Conservation (phyloP, 2,797 vertebrate species). For the Fringilla coelebs region DNA sequence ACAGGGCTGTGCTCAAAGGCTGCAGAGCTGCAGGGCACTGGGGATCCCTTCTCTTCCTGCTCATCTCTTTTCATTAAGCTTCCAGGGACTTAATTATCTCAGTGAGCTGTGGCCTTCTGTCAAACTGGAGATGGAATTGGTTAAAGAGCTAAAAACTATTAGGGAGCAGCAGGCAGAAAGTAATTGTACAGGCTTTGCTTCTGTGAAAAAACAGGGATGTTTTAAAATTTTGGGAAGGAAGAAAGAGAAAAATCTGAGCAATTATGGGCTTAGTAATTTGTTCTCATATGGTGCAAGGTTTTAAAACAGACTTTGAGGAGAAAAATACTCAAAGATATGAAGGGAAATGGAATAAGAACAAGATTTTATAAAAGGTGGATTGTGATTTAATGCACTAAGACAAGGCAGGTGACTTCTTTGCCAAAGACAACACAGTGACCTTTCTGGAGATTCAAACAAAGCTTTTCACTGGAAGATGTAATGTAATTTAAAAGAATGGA, state of each 20-base stretch:
- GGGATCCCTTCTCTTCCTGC: neutral
- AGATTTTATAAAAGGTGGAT: neutral
- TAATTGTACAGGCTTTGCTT: neutral
- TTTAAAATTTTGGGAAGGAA: neutral
- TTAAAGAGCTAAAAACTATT: conserved; percentile 14
- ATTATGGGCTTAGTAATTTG: neutral
- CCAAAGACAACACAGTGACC: neutral
- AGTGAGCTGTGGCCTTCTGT: neutral
- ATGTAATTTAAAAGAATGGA: neutral
- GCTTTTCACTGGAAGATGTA: neutral
- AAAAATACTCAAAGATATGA: neutral
- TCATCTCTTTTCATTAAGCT: conserved; percentile 17
- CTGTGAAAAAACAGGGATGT: neutral
- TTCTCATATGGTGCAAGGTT: neutral
- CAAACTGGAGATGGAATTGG: neutral
- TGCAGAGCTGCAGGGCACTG: neutral
- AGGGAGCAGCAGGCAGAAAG: neutral
- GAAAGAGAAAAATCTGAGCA: neutral
- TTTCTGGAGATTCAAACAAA: neutral
- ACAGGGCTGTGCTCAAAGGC: neutral
- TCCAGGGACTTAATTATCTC: neutral
- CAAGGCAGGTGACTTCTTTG: neutral
- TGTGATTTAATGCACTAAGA: neutral
- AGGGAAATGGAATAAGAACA: neutral
- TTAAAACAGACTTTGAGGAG: neutral